Conservation (phyloP, 2,888 invertebrate genomes). For the Folsomia manolachei region DNA sequence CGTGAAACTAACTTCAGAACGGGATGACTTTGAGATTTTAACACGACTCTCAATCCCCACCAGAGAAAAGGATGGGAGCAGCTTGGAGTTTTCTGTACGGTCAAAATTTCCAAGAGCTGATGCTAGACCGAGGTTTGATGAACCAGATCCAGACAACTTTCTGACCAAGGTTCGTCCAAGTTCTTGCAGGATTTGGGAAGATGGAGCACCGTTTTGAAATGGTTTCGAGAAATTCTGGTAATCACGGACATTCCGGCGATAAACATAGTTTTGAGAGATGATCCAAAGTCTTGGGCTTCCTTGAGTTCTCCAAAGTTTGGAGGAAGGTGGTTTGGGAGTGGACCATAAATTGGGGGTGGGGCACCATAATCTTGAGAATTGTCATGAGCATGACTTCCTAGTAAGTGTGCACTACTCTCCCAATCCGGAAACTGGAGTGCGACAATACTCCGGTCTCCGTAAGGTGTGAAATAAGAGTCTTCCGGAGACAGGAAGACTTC, state of each 20-base stretch:
- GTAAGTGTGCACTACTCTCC: no score
- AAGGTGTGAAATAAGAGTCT: slow-evolving; percentile 4
- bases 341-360: neutral
- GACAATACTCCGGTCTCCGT: slow-evolving; percentile 7
- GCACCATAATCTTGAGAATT: neutral
- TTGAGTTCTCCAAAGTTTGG: neutral
- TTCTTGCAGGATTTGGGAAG: neutral
- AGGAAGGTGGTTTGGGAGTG: neutral
- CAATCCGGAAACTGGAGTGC: neutral
- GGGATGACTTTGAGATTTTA: neutral
- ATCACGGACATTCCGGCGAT: slow-evolving; percentile 3
- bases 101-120: no score
- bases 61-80: neutral
- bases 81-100: no score
- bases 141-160: no score
- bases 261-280: slow-evolving; percentile 2
- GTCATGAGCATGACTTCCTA: no score
- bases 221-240: slow-evolving; percentile 1
- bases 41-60: slow-evolving; percentile 6
- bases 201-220: neutral
- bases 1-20: neutral
- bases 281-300: neutral
- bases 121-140: no score
- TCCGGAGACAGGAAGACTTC: neutral
- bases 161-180: neutral